Percentiles rank a stretch among this genome's conserved stretches.
These are phyloP conservation scores for Hypsibius dujardini DNA, from an alignment of 1,140 invertebrate genomes.

Conservation along the genomic window DNA sequence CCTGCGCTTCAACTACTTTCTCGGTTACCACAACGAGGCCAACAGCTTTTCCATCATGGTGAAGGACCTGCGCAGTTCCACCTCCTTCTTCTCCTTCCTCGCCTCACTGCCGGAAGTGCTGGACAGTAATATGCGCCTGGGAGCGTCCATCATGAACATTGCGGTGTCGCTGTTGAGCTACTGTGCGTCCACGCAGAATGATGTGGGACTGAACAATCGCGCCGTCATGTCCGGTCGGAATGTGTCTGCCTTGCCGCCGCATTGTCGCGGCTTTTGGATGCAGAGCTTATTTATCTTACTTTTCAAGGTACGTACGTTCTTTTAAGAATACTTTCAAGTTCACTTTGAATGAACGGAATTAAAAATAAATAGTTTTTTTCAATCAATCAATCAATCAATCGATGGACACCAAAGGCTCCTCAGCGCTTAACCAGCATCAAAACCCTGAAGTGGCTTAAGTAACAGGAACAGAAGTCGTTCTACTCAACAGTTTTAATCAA, in stretches of 20 bases:
- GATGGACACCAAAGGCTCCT: too few species aligned
- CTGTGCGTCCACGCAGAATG: slow-evolving; percentile 52
- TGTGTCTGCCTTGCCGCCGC: slow-evolving; percentile 45
- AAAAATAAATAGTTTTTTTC: too few species aligned
- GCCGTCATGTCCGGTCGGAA: slow-evolving; percentile 65
- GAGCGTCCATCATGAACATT: slow-evolving; percentile 80
- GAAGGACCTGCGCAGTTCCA: slow-evolving; percentile 47
- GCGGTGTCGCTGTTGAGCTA: slow-evolving; percentile 69
- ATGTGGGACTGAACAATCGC: slow-evolving; percentile 38
- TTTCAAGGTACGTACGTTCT: slow-evolving; percentile 53
- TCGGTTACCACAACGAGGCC: slow-evolving; percentile 81
- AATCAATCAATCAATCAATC: too few species aligned
- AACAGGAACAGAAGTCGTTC: too few species aligned
- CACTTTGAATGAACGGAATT: too few species aligned
- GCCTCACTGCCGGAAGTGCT: slow-evolving; percentile 55
- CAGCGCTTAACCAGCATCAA: too few species aligned
- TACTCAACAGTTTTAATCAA: too few species aligned
- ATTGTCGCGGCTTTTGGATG: slow-evolving; percentile 72
- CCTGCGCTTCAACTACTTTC: slow-evolving; percentile 70
- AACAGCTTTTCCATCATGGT: slow-evolving; percentile 75
- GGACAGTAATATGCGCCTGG: slow-evolving; percentile 39
- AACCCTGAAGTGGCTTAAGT: too few species aligned
- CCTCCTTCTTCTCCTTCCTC: slow-evolving; percentile 87
- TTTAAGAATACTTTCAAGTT: background rate
- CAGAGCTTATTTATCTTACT: slow-evolving; percentile 77